phyloP scores from a whole-genome alignment of 2,113 vertebrate genomes.

The Vicugna pacos region DNA sequence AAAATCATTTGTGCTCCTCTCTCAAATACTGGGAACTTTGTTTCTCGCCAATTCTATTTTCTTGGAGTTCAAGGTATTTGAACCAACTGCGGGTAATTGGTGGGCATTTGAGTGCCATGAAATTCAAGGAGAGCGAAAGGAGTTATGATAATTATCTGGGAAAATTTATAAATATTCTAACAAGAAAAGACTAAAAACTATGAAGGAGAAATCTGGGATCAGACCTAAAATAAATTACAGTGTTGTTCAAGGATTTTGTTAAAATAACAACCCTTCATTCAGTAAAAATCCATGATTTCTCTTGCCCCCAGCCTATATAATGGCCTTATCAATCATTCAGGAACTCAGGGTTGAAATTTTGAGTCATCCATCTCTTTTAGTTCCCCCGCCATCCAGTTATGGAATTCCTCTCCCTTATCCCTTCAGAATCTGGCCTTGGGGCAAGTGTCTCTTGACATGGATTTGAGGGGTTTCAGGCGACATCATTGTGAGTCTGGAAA shows the following conservation, averaged over 20 bases:
- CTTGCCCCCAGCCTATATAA: neutral
- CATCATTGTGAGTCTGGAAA: neutral
- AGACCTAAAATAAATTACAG: constrained; percentile 30
- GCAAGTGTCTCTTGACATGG: constrained; percentile 1
- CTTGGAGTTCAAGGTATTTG: constrained; percentile 38
- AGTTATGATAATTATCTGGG: constrained; percentile 45
- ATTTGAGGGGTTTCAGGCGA: neutral
- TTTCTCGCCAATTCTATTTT: constrained; percentile 56
- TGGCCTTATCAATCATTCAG: constrained; percentile 15
- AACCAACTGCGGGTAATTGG: neutral
- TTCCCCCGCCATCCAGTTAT: neutral
- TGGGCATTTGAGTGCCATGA: constrained; percentile 54
- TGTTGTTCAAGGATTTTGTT: constrained; percentile 35
- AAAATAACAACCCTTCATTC: constrained; percentile 21
- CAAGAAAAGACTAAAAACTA: constrained; percentile 50
- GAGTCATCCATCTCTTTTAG: constrained; percentile 33
- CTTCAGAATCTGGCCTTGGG: neutral
- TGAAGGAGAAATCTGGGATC: constrained; percentile 46
- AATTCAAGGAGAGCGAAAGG: constrained; percentile 57
- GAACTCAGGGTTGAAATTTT: constrained; percentile 44
- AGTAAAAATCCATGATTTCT: constrained; percentile 29
- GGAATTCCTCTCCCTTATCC: neutral
- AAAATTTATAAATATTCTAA: constrained; percentile 43
- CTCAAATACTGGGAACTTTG: neutral
- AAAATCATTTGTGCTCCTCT: neutral